A percentile compares a stretch with the other conserved stretches of the same genome.
Evolutionary conservation across 2,888 invertebrate species (phyloP).

Genomic region (Phalera bucephala): DNA sequence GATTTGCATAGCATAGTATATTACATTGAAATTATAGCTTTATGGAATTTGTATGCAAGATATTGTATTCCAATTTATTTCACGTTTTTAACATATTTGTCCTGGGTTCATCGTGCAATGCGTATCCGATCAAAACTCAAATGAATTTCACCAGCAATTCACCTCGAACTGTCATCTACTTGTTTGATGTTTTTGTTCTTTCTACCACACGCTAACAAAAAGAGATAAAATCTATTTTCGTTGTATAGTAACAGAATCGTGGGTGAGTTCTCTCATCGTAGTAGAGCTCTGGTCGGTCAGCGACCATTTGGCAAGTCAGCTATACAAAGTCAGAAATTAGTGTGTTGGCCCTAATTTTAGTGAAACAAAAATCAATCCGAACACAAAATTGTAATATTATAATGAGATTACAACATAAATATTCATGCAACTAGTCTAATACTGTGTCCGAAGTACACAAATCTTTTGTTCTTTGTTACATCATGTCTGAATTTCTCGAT

Average conservation of each 20-base stretch:
- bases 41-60: no score
- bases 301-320: slow-evolving; percentile 49
- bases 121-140: slow-evolving; percentile 6
- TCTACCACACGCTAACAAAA: background rate
- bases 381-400: slow-evolving; percentile 27
- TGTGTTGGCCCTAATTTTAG: slow-evolving; percentile 60
- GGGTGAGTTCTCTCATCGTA: background rate
- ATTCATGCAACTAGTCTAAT: slow-evolving; percentile 23
- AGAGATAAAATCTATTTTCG: background rate
- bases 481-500: slow-evolving; percentile 48
- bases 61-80: no score
- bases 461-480: slow-evolving; percentile 38
- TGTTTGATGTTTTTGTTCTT: background rate
- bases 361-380: slow-evolving; percentile 30
- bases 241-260: slow-evolving; percentile 2
- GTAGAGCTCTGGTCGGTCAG: slow-evolving; percentile 9
- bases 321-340: slow-evolving; percentile 51
- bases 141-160: slow-evolving; percentile 8
- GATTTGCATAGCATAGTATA: no score
- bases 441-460: slow-evolving; percentile 24
- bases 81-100: no score
- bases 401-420: slow-evolving; percentile 33
- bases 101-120: no score
- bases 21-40: no score
- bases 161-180: background rate